Percentiles rank a stretch among this genome's conserved stretches.
phyloP scores from a whole-genome alignment of 2,113 vertebrate species.

The Gambusia holbrooki region DNA sequence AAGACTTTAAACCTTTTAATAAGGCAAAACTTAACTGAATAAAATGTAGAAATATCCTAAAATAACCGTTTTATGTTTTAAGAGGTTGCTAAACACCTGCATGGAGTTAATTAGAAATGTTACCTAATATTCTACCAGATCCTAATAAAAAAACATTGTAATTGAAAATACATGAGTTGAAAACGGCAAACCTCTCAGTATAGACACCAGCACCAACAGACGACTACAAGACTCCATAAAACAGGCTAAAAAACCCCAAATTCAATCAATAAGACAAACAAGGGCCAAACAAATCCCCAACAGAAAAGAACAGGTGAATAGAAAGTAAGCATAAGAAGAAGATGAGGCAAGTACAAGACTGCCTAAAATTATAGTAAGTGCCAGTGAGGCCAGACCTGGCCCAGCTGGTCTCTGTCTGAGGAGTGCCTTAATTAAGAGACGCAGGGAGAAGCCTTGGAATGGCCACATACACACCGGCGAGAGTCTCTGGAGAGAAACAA shows the following conservation, averaged over 20 bases:
- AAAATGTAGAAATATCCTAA: background rate
- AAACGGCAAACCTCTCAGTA: slow-evolving; percentile 52
- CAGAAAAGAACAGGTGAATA: background rate
- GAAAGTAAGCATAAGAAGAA: slow-evolving; percentile 1
- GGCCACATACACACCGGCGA: slow-evolving; percentile 63
- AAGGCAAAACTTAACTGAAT: background rate
- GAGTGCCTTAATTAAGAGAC: slow-evolving; percentile 80
- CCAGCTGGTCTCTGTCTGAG: slow-evolving; percentile 77
- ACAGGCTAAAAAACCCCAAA: background rate
- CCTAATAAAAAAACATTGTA: slow-evolving; percentile 12
- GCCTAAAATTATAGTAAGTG: slow-evolving; percentile 60
- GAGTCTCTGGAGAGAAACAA: slow-evolving; percentile 69
- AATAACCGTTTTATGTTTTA: background rate
- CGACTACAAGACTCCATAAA: background rate
- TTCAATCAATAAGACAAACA: background rate
- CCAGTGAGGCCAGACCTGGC: slow-evolving; percentile 69
- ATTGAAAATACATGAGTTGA: slow-evolving; percentile 43
- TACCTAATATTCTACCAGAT: slow-evolving; percentile 32
- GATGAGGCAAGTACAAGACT: slow-evolving; percentile 21
- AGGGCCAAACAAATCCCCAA: background rate
- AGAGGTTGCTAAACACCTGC: slow-evolving; percentile 20
- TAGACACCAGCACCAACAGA: background rate
- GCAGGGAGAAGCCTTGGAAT: slow-evolving; percentile 66
- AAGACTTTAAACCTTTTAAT: background rate
- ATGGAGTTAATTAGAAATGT: slow-evolving; percentile 41